A percentile compares a stretch with the other conserved stretches of the same genome.
These are phyloP conservation scores for Oxystoma pomonae DNA, from an alignment of 2,888 invertebrate species.

Conservation along the genomic window DNA sequence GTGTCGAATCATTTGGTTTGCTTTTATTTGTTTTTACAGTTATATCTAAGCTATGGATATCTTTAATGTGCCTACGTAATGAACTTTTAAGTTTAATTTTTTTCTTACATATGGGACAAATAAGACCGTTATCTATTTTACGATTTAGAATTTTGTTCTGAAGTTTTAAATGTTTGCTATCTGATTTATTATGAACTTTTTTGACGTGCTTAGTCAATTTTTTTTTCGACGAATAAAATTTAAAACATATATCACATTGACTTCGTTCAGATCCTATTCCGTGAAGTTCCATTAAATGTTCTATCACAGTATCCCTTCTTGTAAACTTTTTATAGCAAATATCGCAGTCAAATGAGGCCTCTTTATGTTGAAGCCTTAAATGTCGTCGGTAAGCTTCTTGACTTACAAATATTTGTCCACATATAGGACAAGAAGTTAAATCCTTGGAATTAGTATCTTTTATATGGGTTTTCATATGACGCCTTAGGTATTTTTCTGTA, in stretches of 20 bases:
- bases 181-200: neutral
- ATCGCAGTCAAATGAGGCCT: conserved; percentile 30
- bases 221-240: neutral
- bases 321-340: conserved; percentile 31
- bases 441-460: conserved; percentile 10
- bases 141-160: neutral
- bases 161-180: neutral
- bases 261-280: conserved; percentile 18
- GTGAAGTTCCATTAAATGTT: conserved; percentile 45
- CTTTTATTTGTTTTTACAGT: conserved; percentile 30
- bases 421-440: conserved; percentile 5
- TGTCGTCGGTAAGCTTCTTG: conserved; percentile 36
- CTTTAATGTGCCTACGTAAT: conserved; percentile 29
- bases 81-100: conserved; percentile 26
- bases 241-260: conserved; percentile 1
- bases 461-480: conserved; percentile 34
- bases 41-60: conserved; percentile 31
- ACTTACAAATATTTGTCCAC: conserved; percentile 1
- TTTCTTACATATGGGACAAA: conserved; percentile 33
- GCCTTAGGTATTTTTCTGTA: conserved; percentile 31
- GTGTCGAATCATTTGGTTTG: conserved; percentile 31
- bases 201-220: neutral
- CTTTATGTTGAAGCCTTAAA: conserved; percentile 40
- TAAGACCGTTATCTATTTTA: conserved; percentile 6
- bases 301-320: conserved; percentile 26